Conservation (phyloP, 2,797 vertebrate species). For the Lagorchestes hirsutus region DNA sequence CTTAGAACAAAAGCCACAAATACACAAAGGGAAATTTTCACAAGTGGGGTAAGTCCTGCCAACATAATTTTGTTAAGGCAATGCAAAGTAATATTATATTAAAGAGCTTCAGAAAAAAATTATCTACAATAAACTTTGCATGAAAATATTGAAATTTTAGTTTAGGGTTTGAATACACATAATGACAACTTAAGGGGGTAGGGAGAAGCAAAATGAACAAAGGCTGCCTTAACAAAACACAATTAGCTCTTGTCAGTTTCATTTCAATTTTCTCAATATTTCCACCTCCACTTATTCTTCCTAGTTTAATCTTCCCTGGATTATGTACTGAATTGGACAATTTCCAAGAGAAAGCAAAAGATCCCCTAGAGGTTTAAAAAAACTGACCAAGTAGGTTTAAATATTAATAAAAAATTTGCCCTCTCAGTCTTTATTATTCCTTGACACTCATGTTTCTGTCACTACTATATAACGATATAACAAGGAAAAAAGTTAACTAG, state of each 20-base stretch:
- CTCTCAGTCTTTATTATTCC: constrained; percentile 38
- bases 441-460: constrained; percentile 47
- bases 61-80: constrained; percentile 75
- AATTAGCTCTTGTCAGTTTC: constrained; percentile 45
- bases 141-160: constrained; percentile 57
- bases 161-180: constrained; percentile 18
- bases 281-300: constrained; percentile 46
- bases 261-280: not conserved
- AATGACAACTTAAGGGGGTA: constrained; percentile 45
- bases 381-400: constrained; percentile 49
- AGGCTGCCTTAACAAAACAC: constrained; percentile 65
- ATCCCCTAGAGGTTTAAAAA: constrained; percentile 14
- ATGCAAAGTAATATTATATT: constrained; percentile 69
- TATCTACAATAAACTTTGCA: constrained; percentile 52
- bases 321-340: constrained; percentile 29
- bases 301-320: not conserved
- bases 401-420: constrained; percentile 58
- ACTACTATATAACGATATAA: constrained; percentile 59
- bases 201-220: constrained; percentile 58
- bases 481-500: constrained; percentile 31
- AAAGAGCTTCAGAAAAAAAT: constrained; percentile 62
- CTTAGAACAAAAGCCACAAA: constrained; percentile 81
- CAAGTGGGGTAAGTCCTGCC: constrained; percentile 64
- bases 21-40: constrained; percentile 82
- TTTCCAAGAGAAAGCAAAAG: constrained; percentile 7